phyloP scores from a whole-genome alignment of 2,888 invertebrate genomes.

The Caenorhabditis becei region DNA sequence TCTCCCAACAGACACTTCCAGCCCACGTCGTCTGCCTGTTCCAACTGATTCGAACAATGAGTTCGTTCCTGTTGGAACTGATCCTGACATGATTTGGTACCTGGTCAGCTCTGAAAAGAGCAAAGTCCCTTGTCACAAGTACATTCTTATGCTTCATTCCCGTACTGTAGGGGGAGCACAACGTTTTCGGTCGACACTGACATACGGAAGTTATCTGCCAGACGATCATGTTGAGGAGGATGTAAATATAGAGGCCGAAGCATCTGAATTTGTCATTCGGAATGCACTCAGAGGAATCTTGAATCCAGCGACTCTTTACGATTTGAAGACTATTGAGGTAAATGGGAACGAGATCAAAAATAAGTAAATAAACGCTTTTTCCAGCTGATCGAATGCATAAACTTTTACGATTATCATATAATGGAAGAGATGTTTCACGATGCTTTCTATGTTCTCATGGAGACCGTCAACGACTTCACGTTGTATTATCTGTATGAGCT shows the following conservation, averaged over 20 bases:
- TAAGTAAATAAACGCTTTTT: constrained; percentile 15
- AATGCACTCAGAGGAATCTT: constrained; percentile 38
- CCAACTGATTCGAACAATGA: background rate
- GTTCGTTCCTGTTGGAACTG: constrained; percentile 29
- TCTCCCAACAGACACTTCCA: background rate
- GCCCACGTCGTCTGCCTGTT: background rate
- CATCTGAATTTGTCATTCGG: constrained; percentile 3
- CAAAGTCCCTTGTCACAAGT: constrained; percentile 32
- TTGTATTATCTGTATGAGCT: constrained; percentile 27
- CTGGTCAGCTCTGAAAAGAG: constrained; percentile 7
- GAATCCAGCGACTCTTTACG: constrained; percentile 5
- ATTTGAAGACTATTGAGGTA: constrained; percentile 29
- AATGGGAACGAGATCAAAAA: background rate
- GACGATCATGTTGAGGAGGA: background rate
- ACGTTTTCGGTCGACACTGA: constrained; percentile 7
- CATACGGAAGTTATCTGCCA: constrained; percentile 11
- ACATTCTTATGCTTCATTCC: constrained; percentile 41
- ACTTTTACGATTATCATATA: constrained; percentile 54
- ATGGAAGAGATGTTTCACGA: constrained; percentile 49
- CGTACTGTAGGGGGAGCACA: constrained; percentile 27
- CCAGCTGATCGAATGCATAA: constrained; percentile 49
- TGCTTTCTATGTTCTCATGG: constrained; percentile 24
- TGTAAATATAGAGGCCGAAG: constrained; percentile 10
- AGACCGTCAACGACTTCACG: constrained; percentile 26
- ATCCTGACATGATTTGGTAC: constrained; percentile 1